These are phyloP conservation scores for Andrena minutula DNA, from an alignment of 2,888 invertebrate species.

Conservation along the genomic window DNA sequence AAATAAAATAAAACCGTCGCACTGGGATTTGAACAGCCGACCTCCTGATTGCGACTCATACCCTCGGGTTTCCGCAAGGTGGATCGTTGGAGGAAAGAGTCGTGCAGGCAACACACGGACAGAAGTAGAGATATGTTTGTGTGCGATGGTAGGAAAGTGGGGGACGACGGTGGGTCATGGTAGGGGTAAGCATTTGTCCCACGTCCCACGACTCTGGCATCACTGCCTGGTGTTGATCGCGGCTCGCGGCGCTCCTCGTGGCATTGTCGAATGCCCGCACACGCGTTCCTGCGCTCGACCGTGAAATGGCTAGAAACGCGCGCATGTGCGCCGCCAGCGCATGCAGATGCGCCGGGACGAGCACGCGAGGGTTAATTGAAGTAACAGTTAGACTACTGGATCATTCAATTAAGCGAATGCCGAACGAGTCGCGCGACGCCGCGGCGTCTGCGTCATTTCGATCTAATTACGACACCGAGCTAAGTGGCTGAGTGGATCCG, in stretches of 20 bases:
- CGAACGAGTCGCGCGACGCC: slow-evolving; percentile 53
- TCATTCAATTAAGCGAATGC: slow-evolving; percentile 65
- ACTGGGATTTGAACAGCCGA: no score
- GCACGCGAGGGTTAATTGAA: slow-evolving; percentile 57
- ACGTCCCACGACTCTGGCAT: no score
- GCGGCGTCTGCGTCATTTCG: slow-evolving; percentile 57
- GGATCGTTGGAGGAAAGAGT: no score
- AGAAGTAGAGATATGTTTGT: no score
- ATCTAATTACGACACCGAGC: slow-evolving; percentile 54
- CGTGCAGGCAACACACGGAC: no score
- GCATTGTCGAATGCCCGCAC: slow-evolving; percentile 35
- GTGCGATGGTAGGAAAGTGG: no score
- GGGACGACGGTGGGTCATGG: no score
- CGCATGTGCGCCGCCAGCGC: slow-evolving; percentile 45
- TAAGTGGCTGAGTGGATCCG: slow-evolving; percentile 54
- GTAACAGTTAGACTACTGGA: slow-evolving; percentile 59
- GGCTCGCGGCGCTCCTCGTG: neutral
- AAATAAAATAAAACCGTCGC: no score
- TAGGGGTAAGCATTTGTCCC: no score
- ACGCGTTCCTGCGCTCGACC: slow-evolving; percentile 28
- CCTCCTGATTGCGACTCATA: no score
- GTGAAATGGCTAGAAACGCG: slow-evolving; percentile 36
- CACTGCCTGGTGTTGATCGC: neutral
- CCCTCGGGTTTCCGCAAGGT: no score
- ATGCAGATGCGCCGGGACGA: slow-evolving; percentile 44